Conservation (phyloP, 2,888 invertebrate genomes). For the Machimus atricapillus region DNA sequence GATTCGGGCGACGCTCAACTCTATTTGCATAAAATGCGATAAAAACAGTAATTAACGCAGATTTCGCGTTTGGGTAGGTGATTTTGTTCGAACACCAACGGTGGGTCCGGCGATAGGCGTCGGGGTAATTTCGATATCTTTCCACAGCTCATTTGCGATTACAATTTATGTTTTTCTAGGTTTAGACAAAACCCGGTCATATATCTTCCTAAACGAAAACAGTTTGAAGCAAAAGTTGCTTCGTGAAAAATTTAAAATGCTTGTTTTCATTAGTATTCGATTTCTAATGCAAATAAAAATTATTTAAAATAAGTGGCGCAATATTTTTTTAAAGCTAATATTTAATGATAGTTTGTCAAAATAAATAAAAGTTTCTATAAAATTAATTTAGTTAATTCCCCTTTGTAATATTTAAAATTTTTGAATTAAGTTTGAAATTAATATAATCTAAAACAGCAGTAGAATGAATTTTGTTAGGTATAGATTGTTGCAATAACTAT, state of each 20-base stretch:
- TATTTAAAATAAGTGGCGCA: no score
- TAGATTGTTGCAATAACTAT: no score
- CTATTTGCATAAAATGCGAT: conserved; percentile 42
- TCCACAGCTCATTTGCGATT: not conserved
- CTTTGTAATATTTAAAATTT: no score
- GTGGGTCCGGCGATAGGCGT: not conserved
- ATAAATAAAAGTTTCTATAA: no score
- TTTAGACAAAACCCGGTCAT: not conserved
- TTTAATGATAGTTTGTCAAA: no score
- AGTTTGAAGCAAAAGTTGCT: not conserved
- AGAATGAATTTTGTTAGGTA: no score
- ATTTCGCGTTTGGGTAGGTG: not conserved
- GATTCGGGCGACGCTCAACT: conserved; percentile 23
- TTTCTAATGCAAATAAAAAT: no score
- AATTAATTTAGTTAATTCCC: no score
- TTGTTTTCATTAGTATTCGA: not conserved
- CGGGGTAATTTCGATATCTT: not conserved
- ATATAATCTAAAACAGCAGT: no score
- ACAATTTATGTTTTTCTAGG: not conserved
- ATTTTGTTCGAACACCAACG: not conserved
- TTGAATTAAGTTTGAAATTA: no score
- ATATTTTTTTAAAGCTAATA: no score
- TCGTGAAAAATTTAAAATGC: not conserved
- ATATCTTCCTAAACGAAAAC: not conserved
- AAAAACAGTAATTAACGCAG: conserved; percentile 23